Evolutionary conservation across 2,797 vertebrate species (phyloP).

Genomic region (Helicolenus hilgendorfi): DNA sequence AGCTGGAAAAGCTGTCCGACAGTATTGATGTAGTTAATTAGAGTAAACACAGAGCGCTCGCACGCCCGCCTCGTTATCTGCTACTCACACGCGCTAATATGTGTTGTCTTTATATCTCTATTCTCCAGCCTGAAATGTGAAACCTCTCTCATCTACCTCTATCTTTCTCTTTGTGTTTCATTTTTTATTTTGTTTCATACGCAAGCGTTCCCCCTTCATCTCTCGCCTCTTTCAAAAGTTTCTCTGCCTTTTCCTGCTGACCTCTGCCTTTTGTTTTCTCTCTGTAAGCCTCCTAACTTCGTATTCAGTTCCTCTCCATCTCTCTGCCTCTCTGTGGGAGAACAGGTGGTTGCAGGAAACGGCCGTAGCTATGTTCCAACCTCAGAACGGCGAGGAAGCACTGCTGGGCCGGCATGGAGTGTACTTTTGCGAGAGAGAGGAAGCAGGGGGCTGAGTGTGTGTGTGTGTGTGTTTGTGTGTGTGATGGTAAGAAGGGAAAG

Average conservation of each 20-base stretch:
- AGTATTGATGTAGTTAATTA: conserved; percentile 88
- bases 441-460: not conserved
- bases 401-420: conserved; percentile 25
- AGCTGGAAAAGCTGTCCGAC: conserved; percentile 71
- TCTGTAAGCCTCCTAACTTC: conserved; percentile 1
- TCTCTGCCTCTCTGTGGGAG: conserved; percentile 17
- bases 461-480: not conserved
- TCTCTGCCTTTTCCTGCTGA: not conserved
- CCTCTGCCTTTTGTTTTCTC: conserved; percentile 3
- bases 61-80: conserved; percentile 73
- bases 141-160: conserved; percentile 50
- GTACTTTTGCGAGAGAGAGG: conserved; percentile 7
- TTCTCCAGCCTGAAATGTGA: conserved; percentile 61
- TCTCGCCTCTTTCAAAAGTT: conserved; percentile 27
- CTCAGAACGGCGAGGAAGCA: conserved; percentile 24
- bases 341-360: conserved; percentile 62
- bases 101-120: conserved; percentile 68
- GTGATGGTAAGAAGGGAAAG: not conserved
- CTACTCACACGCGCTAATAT: conserved; percentile 36
- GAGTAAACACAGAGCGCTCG: conserved; percentile 78
- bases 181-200: not conserved
- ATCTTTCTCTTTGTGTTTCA: conserved; percentile 40
- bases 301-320: not conserved
- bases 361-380: conserved; percentile 26
- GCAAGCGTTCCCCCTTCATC: not conserved